phyloP scores from a whole-genome alignment of 2,888 invertebrate genomes.

The Halocaridina rubra region DNA sequence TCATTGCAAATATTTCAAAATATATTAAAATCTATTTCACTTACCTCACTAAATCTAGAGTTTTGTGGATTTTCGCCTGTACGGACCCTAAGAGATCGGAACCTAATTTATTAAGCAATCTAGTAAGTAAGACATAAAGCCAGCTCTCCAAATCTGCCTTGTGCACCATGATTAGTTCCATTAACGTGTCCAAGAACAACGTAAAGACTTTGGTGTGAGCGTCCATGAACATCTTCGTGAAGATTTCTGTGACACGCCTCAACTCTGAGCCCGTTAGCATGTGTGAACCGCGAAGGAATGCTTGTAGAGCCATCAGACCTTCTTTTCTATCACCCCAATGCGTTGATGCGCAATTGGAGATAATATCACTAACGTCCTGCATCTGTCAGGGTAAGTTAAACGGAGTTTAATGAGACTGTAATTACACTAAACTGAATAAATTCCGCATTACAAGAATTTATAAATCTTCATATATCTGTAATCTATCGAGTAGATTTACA shows the following conservation, averaged over 20 bases:
- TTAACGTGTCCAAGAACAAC: conserved; percentile 91
- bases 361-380: conserved; percentile 86
- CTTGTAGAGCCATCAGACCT: conserved; percentile 77
- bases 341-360: conserved; percentile 86
- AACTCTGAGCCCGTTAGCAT: conserved; percentile 78
- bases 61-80: conserved; percentile 88
- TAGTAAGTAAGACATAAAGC: conserved; percentile 90
- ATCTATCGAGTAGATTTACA: too few species aligned
- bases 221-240: conserved; percentile 97
- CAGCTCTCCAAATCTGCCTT: conserved; percentile 90
- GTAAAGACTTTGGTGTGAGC: conserved; percentile 94
- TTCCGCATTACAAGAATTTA: too few species aligned
- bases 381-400: conserved; percentile 65
- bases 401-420: too few species aligned
- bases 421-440: too few species aligned
- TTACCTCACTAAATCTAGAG: conserved; percentile 81
- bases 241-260: conserved; percentile 88
- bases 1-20: too few species aligned
- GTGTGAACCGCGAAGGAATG: conserved; percentile 71
- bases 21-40: too few species aligned
- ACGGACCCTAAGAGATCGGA: conserved; percentile 92
- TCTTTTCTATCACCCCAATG: conserved; percentile 97
- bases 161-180: conserved; percentile 88
- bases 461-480: too few species aligned
- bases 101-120: conserved; percentile 89